These are phyloP conservation scores for Diorhabda carinulata DNA, from an alignment of 1,140 invertebrate genomes.

Conservation along the genomic window DNA sequence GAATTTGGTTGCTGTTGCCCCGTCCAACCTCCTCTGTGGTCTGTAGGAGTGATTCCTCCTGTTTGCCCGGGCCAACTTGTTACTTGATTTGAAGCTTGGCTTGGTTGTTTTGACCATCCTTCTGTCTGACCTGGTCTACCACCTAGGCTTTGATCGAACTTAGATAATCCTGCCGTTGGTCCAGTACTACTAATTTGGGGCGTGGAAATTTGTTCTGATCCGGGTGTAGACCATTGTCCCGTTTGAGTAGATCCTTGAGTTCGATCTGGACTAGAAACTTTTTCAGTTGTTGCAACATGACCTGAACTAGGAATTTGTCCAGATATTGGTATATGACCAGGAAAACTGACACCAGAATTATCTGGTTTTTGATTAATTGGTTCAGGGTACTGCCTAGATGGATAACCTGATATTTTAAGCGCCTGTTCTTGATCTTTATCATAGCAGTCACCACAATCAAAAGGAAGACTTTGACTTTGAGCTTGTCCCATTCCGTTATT, in stretches of 20 bases:
- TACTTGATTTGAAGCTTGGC: not conserved
- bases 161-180: not conserved
- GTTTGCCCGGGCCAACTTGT: not conserved
- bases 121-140: not conserved
- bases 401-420: not conserved
- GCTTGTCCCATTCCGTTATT: constrained; percentile 74
- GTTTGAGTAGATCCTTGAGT: not conserved
- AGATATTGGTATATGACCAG: not conserved
- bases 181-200: not conserved
- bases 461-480: constrained; percentile 60
- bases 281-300: constrained; percentile 22
- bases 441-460: constrained; percentile 42
- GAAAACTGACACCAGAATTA: not conserved
- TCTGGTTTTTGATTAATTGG: constrained; percentile 1
- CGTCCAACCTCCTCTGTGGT: not conserved
- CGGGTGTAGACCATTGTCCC: not conserved
- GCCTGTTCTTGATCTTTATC: constrained; percentile 14
- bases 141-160: too few relatives aligned
- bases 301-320: constrained; percentile 22
- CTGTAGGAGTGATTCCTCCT: not conserved
- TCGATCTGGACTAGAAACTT: constrained; percentile 11
- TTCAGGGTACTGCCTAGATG: constrained; percentile 8
- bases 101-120: not conserved
- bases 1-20: not conserved
- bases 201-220: not conserved